phyloP scores from a whole-genome alignment of 2,113 vertebrate genomes.

The Myodes glareolus region DNA sequence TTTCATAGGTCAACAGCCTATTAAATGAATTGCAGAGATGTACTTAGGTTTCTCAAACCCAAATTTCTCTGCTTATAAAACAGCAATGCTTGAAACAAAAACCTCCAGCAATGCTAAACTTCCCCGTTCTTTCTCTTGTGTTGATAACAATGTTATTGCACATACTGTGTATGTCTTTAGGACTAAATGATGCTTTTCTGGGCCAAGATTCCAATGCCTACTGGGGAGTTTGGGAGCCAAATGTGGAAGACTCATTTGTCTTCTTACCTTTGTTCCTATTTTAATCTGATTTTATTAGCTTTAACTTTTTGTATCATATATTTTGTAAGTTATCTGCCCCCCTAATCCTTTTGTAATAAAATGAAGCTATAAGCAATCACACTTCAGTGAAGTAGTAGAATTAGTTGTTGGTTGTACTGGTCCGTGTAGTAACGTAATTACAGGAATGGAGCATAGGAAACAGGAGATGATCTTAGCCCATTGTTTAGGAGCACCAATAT shows the following conservation, averaged over 20 bases:
- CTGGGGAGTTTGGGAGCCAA: background rate
- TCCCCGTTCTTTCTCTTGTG: background rate
- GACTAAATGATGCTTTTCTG: background rate
- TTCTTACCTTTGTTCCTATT: background rate
- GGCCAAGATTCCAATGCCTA: background rate
- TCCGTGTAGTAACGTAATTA: background rate
- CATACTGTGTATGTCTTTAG: background rate
- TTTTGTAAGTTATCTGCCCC: background rate
- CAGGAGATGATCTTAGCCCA: background rate
- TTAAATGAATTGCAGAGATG: background rate
- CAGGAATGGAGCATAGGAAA: too few relatives aligned
- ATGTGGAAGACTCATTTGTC: background rate
- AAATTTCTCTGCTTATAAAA: constrained; percentile 16
- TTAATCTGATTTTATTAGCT: constrained; percentile 5
- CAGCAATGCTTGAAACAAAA: background rate
- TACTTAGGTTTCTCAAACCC: background rate
- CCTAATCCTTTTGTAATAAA: constrained; percentile 12
- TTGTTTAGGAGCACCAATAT: background rate
- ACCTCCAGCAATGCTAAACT: background rate
- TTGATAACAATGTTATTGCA: background rate
- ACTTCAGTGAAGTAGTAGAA: background rate
- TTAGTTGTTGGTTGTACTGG: background rate
- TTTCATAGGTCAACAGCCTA: background rate
- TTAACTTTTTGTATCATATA: background rate
- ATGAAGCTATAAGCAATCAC: background rate